Evolutionary conservation across 2,888 invertebrate species (phyloP).

Genomic region (Drosophila kokeensis): DNA sequence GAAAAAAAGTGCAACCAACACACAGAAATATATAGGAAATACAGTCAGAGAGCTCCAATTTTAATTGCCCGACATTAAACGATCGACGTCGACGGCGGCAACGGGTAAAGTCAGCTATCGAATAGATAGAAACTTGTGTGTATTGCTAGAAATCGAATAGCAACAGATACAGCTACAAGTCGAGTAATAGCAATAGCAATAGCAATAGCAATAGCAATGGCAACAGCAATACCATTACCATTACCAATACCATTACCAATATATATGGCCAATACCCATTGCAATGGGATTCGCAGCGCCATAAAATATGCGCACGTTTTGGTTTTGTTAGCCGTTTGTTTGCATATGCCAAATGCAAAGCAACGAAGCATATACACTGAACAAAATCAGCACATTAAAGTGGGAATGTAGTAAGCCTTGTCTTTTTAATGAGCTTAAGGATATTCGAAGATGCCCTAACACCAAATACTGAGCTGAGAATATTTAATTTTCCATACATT

Average conservation of each 20-base stretch:
- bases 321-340: conserved; percentile 76
- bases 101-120: conserved; percentile 40
- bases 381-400: neutral
- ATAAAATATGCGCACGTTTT: conserved; percentile 79
- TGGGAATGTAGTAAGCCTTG: neutral
- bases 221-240: conserved; percentile 30
- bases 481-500: neutral
- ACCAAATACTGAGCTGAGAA: neutral
- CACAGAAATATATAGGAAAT: conserved; percentile 15
- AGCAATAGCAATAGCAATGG: conserved; percentile 12
- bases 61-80: conserved; percentile 81
- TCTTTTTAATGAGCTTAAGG: neutral
- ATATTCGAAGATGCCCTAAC: neutral
- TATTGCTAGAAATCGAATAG: conserved; percentile 24
- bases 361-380: conserved; percentile 10
- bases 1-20: conserved; percentile 33
- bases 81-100: conserved; percentile 60
- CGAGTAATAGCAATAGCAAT: conserved; percentile 17
- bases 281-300: conserved; percentile 62
- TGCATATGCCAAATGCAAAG: conserved; percentile 66
- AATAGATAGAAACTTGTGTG: conserved; percentile 8
- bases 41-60: conserved; percentile 62
- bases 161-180: conserved; percentile 1
- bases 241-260: conserved; percentile 40
- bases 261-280: conserved; percentile 24